Base-by-base conservation (phyloP, 2,797 vertebrate genomes). In the Fringilla coelebs region DNA sequence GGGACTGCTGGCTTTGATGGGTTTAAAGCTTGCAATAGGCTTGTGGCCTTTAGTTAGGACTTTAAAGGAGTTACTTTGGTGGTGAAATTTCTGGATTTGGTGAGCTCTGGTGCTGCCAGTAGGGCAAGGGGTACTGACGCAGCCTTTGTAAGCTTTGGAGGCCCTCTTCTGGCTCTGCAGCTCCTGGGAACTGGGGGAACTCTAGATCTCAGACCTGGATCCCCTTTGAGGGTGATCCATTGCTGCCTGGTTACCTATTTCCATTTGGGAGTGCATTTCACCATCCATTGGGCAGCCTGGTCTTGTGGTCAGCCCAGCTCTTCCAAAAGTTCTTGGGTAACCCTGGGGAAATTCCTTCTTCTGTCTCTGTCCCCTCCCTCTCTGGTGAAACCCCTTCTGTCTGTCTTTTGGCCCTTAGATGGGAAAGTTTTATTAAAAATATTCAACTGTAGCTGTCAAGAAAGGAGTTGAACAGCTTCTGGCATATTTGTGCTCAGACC, bases 361-460 rank as follows among this genome's bases (percentile, higher is more conserved):
- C 40, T 0, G 0, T 40, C 49, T 60, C 12, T 43, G 29, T 34
- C 29, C 18, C 32, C 20, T 75, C 13, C 10, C 12, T 2, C 0
- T 54, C 24, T 58, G 36, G 32, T 79, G 49, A 76, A 89, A 46
- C 18, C 31, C 28, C 7, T 85, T 61, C 70, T 85, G 61, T 32
- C 52, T 63, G 13, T 32, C 34, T 58, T 70, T 38, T 43, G n/a
- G 26, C 19, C 60, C 24, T 38, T 22, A 34, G 9, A 11, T 62
- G 45, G 63, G 40, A 45, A 65, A 38, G 26, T 13, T 88, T 55
- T 79, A 65, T 1, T 72, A 5, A 40, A 71, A 90, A 7, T 36
- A 12, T 46, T 51, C 8, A 22, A 20, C 19, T 58, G 13, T 1
- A 4, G 5, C 16, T 80, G 2, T 75, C 14, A 31, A 7, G 73